These are phyloP conservation scores for Brenthis hecate DNA, from an alignment of 2,888 invertebrate species.

Conservation along the genomic window DNA sequence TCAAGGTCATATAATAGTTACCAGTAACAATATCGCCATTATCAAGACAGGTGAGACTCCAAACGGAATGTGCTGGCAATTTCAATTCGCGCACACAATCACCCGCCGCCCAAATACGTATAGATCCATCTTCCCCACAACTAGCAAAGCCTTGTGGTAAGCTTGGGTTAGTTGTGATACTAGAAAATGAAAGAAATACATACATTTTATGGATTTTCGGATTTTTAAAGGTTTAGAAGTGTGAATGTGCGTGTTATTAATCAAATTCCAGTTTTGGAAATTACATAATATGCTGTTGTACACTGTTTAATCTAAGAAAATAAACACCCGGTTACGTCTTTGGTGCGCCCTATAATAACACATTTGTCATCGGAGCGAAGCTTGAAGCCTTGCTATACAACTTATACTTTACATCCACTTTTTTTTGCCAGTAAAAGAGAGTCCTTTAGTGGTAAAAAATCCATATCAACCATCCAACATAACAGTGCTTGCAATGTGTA, in stretches of 20 bases:
- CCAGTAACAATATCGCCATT: slow-evolving; percentile 97
- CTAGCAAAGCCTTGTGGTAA: slow-evolving; percentile 86
- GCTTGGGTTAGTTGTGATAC: slow-evolving; percentile 81
- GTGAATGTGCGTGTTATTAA: too few relatives aligned
- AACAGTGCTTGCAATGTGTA: too few relatives aligned
- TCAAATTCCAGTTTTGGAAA: neutral
- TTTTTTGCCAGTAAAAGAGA: too few relatives aligned
- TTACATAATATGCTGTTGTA: too few relatives aligned
- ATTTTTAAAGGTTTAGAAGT: neutral
- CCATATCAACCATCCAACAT: too few relatives aligned
- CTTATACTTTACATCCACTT: too few relatives aligned
- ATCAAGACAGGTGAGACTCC: slow-evolving; percentile 89
- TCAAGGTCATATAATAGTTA: slow-evolving; percentile 25
- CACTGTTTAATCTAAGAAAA: too few relatives aligned
- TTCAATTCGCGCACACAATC: slow-evolving; percentile 85
- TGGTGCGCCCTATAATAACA: too few relatives aligned
- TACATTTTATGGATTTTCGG: neutral
- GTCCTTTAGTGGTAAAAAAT: too few relatives aligned
- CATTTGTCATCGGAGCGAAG: too few relatives aligned
- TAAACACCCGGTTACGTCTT: too few relatives aligned
- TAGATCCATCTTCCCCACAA: slow-evolving; percentile 93
- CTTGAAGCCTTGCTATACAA: too few relatives aligned
- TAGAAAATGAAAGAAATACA: slow-evolving; percentile 47
- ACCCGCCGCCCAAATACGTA: slow-evolving; percentile 89
- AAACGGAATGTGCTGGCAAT: slow-evolving; percentile 94